Base-by-base conservation (phyloP, 2,113 vertebrate species). In the Zingel zingel region DNA sequence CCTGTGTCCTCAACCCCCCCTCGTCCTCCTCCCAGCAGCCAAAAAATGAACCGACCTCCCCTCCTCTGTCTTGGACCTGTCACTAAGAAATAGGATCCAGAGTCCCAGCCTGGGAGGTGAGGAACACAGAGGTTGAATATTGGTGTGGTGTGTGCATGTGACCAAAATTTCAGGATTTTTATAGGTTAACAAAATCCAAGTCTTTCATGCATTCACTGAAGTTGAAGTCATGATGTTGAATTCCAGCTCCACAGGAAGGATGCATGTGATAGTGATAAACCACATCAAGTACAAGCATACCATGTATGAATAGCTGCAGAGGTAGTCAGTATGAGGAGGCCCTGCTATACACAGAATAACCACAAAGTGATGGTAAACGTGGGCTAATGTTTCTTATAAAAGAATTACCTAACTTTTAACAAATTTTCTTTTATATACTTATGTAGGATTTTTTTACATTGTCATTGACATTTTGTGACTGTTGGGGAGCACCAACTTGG, bases 41-140 rank as follows among this genome's bases (percentile, higher is more conserved):
- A 69, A 89, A 88, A 86, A 86, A 50, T 82, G 43, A 82, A 77
- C 79, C 21, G 9, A 77, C 77, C 80, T 76, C 66, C 72, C 81
- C 69, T 83, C 64, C 58, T 83, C 70, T 74, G 82, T 86, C 84
- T 86, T 68, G 87, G 77, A 79, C 88, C 88, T 92, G 91, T 92
- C 92, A 91, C 56, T 6, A 59, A 83, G 92, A 93, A 93, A 94
- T 86, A 90, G 77, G 91, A 93, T 92, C 91, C 72, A 82, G 39
- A 80, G 81, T 74, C 74, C 69, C 78, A 77, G 86, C 54, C 63
- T 53, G 77, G 69, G 82, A 77, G 82, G 23, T 11, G 74, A 70
- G 66, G 48, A 45, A 45, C 57, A 59, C 36, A 61, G 75, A 78
- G 70, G 84, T 43, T 66, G 74, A 76, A 78, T 83, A 68, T 73